A percentile compares a stretch with the other conserved stretches of the same genome.
Evolutionary conservation across 2,113 vertebrate genomes (phyloP).

Genomic region (Ciconia maguari): DNA sequence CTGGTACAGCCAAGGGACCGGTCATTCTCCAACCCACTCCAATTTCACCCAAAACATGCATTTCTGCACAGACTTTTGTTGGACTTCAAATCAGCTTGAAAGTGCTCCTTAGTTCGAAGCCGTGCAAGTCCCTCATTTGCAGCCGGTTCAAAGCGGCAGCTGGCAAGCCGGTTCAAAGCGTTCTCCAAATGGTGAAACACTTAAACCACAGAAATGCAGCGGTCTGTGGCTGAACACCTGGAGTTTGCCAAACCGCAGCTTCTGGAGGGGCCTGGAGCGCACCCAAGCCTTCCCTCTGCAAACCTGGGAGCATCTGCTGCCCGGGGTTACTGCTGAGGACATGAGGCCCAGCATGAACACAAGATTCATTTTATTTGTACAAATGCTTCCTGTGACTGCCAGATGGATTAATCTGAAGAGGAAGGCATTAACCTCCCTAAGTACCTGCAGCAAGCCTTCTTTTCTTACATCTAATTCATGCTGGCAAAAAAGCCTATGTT

Average conservation of each 20-base stretch:
- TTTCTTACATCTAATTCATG: neutral
- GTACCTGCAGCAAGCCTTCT: neutral
- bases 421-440: neutral
- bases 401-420: neutral
- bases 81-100: neutral
- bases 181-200: neutral
- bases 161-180: neutral
- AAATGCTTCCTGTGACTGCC: neutral
- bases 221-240: fast-evolving
- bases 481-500: neutral
- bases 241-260: neutral
- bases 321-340: neutral
- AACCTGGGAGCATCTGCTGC: neutral
- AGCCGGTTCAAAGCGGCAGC: neutral
- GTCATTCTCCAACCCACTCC: neutral
- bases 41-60: neutral
- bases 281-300: neutral
- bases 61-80: neutral
- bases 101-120: neutral
- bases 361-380: neutral
- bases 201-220: neutral
- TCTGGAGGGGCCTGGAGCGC: neutral
- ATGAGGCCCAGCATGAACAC: neutral
- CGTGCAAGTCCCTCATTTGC: neutral
- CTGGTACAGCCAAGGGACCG: neutral